Evolutionary conservation across 2,797 vertebrate species (phyloP).

Genomic region (Eidolon dupreanum): DNA sequence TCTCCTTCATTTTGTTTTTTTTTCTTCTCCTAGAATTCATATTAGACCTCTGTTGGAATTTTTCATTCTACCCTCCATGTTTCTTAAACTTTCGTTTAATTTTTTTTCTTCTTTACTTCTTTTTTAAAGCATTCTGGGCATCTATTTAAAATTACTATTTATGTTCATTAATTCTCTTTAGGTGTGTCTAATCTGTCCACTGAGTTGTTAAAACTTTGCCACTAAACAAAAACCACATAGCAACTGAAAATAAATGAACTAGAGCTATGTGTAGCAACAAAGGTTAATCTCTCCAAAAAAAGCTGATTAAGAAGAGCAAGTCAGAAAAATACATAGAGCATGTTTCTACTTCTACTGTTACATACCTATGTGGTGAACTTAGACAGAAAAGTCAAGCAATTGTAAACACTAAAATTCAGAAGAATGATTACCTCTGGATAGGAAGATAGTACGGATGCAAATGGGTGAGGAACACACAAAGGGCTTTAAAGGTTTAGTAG

Average conservation of each 20-base stretch:
- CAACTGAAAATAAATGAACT: slow-evolving; percentile 19
- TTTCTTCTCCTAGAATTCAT: background rate
- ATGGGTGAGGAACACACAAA: background rate
- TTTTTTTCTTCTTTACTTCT: background rate
- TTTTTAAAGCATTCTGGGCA: background rate
- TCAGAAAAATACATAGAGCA: background rate
- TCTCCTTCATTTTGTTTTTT: background rate
- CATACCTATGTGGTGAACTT: background rate
- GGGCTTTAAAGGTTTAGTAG: background rate
- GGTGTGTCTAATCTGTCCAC: background rate
- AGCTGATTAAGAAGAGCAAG: background rate
- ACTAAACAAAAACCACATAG: background rate
- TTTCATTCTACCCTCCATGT: background rate
- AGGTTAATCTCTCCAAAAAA: background rate
- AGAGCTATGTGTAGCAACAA: background rate
- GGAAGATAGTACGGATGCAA: background rate
- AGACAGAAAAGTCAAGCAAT: background rate
- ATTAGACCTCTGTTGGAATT: background rate
- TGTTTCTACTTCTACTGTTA: background rate
- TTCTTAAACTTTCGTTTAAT: background rate
- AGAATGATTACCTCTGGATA: background rate
- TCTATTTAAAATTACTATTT: slow-evolving; percentile 26
- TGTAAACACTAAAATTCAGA: background rate
- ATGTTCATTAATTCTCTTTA: background rate
- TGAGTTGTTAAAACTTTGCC: background rate